phyloP scores from a whole-genome alignment of 1,140 invertebrate species.

The Coenobita brevimanus region DNA sequence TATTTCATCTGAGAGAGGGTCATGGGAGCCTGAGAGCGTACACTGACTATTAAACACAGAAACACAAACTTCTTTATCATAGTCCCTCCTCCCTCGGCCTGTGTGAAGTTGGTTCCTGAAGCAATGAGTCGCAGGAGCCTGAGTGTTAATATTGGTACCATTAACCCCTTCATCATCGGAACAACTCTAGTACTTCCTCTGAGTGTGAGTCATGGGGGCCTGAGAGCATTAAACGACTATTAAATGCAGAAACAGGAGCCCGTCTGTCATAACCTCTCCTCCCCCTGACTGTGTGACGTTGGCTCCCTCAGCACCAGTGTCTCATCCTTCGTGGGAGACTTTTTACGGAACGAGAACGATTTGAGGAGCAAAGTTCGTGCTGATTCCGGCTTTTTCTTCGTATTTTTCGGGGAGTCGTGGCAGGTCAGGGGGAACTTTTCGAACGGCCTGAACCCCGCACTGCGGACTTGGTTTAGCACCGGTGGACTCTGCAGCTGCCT shows the following conservation, averaged over 20 bases:
- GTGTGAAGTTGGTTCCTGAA: too few species aligned
- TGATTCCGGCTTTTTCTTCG: conserved; percentile 48
- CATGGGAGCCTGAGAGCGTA: too few species aligned
- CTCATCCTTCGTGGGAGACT: conserved; percentile 50
- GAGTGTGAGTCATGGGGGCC: too few species aligned
- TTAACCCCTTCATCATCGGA: too few species aligned
- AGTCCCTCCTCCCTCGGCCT: too few species aligned
- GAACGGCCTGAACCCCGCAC: conserved; percentile 9
- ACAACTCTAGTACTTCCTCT: too few species aligned
- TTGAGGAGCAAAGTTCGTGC: conserved; percentile 54
- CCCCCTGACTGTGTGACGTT: conserved; percentile 26
- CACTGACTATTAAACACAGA: too few species aligned
- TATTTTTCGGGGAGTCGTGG: conserved; percentile 34
- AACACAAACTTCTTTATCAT: too few species aligned
- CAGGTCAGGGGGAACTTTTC: conserved; percentile 32
- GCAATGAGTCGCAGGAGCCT: too few species aligned
- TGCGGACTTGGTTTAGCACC: conserved; percentile 35
- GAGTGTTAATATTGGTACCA: too few species aligned
- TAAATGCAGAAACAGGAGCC: conserved; percentile 48
- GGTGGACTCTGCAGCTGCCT: conserved; percentile 32
- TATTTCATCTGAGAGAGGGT: too few species aligned
- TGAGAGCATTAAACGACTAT: too few species aligned
- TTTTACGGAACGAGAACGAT: conserved; percentile 53
- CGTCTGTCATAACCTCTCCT: conserved; percentile 52
- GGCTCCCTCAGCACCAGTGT: conserved; percentile 28